Conservation (phyloP, 2,113 vertebrate species). For the Ctenodactylus gundi region DNA sequence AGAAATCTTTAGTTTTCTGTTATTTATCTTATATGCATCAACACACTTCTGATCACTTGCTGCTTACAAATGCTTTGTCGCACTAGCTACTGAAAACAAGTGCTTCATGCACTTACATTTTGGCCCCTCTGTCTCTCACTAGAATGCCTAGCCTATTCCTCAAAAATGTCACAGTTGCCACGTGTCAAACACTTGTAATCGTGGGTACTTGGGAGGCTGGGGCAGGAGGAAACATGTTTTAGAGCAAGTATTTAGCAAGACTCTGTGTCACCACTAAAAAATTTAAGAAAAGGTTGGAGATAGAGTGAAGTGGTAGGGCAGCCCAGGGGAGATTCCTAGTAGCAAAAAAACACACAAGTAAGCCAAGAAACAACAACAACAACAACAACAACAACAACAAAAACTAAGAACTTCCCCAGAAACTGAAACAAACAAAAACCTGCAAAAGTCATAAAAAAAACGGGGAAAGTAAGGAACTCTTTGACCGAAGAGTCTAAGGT, state of each 20-base stretch:
- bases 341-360: background rate
- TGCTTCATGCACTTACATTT: background rate
- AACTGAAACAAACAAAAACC: background rate
- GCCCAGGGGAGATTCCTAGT: background rate
- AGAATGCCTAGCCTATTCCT: background rate
- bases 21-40: constrained; percentile 4
- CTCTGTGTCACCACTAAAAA: background rate
- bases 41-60: background rate
- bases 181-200: background rate
- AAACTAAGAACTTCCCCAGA: background rate
- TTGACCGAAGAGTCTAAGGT: background rate
- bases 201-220: background rate
- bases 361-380: background rate
- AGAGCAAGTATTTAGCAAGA: background rate
- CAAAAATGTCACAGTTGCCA: background rate
- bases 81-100: background rate
- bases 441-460: background rate
- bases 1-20: constrained; percentile 30
- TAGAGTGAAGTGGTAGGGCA: background rate
- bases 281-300: background rate
- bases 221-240: background rate
- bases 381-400: background rate
- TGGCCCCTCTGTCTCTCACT: background rate
- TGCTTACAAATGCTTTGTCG: background rate
- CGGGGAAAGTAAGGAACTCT: background rate